These are phyloP conservation scores for Neodon shergylaensis DNA, from an alignment of 2,113 vertebrate species.

Conservation along the genomic window DNA sequence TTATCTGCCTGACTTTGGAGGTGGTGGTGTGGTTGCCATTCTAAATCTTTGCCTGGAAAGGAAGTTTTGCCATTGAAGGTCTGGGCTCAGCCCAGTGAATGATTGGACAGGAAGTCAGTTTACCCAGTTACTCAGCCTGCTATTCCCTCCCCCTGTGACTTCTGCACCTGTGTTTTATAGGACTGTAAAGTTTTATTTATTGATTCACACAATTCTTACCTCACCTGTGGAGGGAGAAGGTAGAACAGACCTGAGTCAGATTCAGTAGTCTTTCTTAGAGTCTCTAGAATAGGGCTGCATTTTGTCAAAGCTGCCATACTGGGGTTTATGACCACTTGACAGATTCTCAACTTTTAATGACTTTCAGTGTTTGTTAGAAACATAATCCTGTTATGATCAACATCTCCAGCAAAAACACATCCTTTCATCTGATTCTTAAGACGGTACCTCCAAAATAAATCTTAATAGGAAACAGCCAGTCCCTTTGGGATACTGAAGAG, in stretches of 20 bases:
- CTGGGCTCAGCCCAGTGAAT: neutral
- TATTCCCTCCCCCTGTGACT: neutral
- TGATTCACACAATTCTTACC: constrained; percentile 15
- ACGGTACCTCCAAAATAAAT: neutral
- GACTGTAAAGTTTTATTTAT: constrained; percentile 43
- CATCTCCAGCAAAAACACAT: neutral
- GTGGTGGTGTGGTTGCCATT: constrained; percentile 17
- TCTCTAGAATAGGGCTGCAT: neutral
- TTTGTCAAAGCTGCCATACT: neutral
- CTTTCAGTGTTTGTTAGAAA: constrained; percentile 35
- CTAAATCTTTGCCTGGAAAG: constrained; percentile 15
- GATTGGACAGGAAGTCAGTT: constrained; percentile 35
- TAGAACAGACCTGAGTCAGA: neutral
- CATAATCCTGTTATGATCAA: neutral
- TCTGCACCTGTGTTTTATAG: constrained; percentile 43
- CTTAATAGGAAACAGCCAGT: neutral
- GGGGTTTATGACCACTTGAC: neutral
- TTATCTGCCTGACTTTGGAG: constrained; percentile 43
- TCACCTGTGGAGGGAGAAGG: neutral
- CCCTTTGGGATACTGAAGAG: neutral
- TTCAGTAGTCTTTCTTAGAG: neutral
- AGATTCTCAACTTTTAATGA: neutral
- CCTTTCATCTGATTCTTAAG: constrained; percentile 5
- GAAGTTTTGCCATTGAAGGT: constrained; percentile 25
- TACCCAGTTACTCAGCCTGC: neutral